These are phyloP conservation scores for Otolemur garnettii DNA, from an alignment of 2,113 vertebrate species.

Conservation along the genomic window DNA sequence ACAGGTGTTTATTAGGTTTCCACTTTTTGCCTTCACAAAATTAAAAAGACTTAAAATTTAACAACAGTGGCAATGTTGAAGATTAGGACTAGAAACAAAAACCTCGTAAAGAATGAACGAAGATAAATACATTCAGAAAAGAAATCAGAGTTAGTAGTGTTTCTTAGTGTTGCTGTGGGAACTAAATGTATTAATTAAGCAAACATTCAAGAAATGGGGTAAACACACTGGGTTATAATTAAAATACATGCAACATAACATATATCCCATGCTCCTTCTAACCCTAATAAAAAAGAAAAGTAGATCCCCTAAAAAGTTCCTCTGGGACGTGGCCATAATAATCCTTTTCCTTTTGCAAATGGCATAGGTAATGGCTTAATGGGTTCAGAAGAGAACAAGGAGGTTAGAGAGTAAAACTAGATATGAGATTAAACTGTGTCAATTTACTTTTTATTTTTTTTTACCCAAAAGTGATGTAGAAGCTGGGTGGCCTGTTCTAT, in stretches of 20 bases:
- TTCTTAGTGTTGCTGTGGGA: not conserved
- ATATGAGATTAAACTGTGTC: not conserved
- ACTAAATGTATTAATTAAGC: not conserved
- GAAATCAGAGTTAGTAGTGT: too few relatives aligned
- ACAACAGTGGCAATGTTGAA: too few relatives aligned
- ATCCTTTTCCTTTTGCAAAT: not conserved
- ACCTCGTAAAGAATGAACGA: too few relatives aligned
- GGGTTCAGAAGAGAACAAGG: too few relatives aligned
- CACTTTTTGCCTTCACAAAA: too few relatives aligned
- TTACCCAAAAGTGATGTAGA: accelerated
- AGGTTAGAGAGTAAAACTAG: not conserved
- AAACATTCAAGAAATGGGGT: not conserved
- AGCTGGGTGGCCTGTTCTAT: not conserved
- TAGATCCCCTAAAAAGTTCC: not conserved
- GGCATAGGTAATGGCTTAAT: not conserved
- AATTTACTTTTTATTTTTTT: not conserved
- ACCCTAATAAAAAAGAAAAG: too few relatives aligned
- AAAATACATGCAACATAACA: not conserved
- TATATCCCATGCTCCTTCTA: not conserved
- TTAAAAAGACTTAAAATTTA: too few relatives aligned
- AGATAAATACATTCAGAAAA: too few relatives aligned
- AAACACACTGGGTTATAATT: not conserved
- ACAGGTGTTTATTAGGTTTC: too few relatives aligned
- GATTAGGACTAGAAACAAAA: too few relatives aligned
- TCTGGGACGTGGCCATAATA: accelerated